A percentile compares a stretch with the other conserved stretches of the same genome.
phyloP scores from a whole-genome alignment of 2,113 vertebrate genomes.

The Gavia stellata region DNA sequence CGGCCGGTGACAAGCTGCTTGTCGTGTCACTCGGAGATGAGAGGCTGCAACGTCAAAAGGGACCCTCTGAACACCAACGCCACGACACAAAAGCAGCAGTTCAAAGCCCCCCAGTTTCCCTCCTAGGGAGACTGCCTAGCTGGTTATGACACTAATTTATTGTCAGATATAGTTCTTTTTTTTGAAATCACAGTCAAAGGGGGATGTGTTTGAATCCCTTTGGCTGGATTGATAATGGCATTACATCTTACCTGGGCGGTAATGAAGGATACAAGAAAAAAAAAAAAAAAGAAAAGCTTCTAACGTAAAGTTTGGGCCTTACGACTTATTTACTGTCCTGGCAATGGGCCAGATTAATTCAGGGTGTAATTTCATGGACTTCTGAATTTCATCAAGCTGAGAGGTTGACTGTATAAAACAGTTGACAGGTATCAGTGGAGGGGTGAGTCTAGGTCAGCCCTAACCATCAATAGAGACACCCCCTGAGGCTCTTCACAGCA shows the following conservation, averaged over 20 bases:
- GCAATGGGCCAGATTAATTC: not conserved
- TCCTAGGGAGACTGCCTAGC: not conserved
- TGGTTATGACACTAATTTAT: slow-evolving; percentile 34
- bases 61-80: slow-evolving; percentile 2
- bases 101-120: slow-evolving; percentile 46
- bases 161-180: not conserved
- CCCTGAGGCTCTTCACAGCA: not conserved
- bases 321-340: not conserved
- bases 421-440: not conserved
- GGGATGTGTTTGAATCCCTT: not conserved
- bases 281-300: not conserved
- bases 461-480: not conserved
- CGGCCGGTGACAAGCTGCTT: slow-evolving; percentile 34
- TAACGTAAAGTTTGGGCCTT: not conserved
- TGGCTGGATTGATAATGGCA: not conserved
- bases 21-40: slow-evolving; percentile 10
- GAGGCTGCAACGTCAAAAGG: slow-evolving; percentile 3
- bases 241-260: not conserved
- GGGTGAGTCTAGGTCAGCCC: slow-evolving; percentile 2
- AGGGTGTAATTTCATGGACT: slow-evolving; percentile 23
- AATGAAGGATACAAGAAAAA: not conserved
- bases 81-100: slow-evolving; percentile 21
- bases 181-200: not conserved
- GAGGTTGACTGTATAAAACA: slow-evolving; percentile 3
- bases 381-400: slow-evolving; percentile 39